Conservation (phyloP, 1,140 invertebrate species). For the Akabosia matsudoensis region DNA sequence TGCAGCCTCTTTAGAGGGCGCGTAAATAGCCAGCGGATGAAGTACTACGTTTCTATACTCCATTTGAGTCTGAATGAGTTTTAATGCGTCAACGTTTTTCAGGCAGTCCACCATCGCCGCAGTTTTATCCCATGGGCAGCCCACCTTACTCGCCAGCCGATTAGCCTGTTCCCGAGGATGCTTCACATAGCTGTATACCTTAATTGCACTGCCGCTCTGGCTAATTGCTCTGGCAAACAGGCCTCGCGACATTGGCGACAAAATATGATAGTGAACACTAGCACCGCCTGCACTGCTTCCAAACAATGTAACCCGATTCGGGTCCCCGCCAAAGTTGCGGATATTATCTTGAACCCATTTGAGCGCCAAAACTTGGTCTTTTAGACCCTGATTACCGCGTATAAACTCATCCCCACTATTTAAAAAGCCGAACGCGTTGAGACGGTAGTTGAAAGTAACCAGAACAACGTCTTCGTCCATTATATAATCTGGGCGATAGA, state of each 20-base stretch:
- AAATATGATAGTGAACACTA: constrained; percentile 3
- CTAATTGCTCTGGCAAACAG: constrained; percentile 32
- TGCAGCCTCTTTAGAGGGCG: constrained; percentile 17
- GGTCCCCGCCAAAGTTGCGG: constrained; percentile 5
- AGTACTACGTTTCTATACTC: background rate
- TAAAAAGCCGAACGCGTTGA: background rate
- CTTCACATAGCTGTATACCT: constrained; percentile 6
- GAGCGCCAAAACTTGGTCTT: background rate
- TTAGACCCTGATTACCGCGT: constrained; percentile 1
- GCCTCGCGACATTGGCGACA: background rate
- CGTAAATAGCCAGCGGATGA: constrained; percentile 17
- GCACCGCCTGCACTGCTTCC: background rate
- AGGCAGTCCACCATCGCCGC: constrained; percentile 27
- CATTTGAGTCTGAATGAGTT: constrained; percentile 6
- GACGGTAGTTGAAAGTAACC: constrained; percentile 14
- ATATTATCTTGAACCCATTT: constrained; percentile 3
- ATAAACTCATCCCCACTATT: constrained; percentile 27
- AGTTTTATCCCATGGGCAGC: constrained; percentile 18
- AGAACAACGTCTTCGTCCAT: constrained; percentile 22
- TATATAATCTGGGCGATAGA: background rate
- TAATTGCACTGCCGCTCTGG: constrained; percentile 24
- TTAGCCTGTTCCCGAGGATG: constrained; percentile 32
- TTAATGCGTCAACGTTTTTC: constrained; percentile 4
- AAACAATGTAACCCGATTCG: background rate
- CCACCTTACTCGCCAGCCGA: constrained; percentile 11